These are phyloP conservation scores for Neodiprion virginianus DNA, from an alignment of 1,140 invertebrate species.

Conservation along the genomic window DNA sequence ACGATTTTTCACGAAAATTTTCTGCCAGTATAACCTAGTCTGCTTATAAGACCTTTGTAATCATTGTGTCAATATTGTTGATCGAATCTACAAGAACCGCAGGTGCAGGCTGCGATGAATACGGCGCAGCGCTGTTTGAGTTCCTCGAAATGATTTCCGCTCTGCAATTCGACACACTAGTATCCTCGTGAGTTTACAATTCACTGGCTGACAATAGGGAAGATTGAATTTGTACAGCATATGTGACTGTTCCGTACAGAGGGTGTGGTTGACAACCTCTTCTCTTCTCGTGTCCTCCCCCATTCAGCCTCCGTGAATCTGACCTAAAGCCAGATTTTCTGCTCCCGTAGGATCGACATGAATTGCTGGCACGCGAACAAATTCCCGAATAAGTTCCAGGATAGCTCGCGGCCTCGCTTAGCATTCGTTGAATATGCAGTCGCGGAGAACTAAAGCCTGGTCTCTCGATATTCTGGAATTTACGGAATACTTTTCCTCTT, in stretches of 20 bases:
- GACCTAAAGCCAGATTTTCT: conserved; percentile 46
- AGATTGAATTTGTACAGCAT: too few relatives aligned
- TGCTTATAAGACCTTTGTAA: too few relatives aligned
- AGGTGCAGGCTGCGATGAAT: too few relatives aligned
- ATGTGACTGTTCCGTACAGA: neutral
- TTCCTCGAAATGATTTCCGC: too few relatives aligned
- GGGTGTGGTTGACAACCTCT: neutral
- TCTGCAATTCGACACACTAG: too few relatives aligned
- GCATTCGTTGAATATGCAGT: conserved; percentile 53
- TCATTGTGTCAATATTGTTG: too few relatives aligned
- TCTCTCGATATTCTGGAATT: conserved; percentile 17
- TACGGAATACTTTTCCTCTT: conserved; percentile 1
- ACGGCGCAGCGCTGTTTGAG: too few relatives aligned
- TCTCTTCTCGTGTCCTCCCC: neutral
- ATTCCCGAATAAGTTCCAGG: conserved; percentile 39
- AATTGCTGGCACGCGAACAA: conserved; percentile 35
- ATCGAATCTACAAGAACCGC: too few relatives aligned
- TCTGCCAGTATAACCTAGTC: too few relatives aligned
- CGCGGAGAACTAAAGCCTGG: conserved; percentile 31
- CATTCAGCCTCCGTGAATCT: conserved; percentile 27
- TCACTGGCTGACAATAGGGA: too few relatives aligned
- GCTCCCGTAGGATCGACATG: conserved; percentile 30
- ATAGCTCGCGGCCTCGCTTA: conserved; percentile 34
- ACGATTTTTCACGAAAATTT: too few relatives aligned
- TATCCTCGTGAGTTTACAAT: too few relatives aligned